A percentile compares a stretch with the other conserved stretches of the same genome.
Conservation (phyloP, 2,797 vertebrate species). For the Acanthurus lineatus region DNA sequence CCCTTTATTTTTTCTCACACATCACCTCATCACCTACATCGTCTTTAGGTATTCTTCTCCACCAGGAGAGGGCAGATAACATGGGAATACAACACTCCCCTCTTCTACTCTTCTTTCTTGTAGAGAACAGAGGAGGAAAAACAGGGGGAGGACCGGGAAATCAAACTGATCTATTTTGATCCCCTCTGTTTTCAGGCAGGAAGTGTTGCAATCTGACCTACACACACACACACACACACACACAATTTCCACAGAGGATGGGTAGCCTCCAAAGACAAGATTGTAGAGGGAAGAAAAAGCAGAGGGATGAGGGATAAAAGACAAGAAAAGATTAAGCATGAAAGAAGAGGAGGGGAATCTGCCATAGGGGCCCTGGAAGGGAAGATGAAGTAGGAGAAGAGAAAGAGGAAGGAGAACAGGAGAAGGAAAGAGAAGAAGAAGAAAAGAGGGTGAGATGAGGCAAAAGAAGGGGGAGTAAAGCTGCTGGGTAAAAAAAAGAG, state of each 20-base stretch:
- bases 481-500: not conserved
- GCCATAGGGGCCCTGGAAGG: slow-evolving; percentile 36
- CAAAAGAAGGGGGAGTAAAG: not conserved
- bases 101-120: not conserved
- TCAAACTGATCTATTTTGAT: slow-evolving; percentile 66
- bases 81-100: slow-evolving; percentile 13
- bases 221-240: slow-evolving; percentile 20
- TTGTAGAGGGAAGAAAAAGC: slow-evolving; percentile 30
- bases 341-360: slow-evolving; percentile 48
- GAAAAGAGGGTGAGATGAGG: slow-evolving; percentile 4
- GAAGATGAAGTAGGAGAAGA: slow-evolving; percentile 17
- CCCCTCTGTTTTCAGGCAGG: slow-evolving; percentile 49
- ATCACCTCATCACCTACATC: not conserved
- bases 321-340: slow-evolving; percentile 56
- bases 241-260: slow-evolving; percentile 23
- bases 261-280: slow-evolving; percentile 41
- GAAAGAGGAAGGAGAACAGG: not conserved
- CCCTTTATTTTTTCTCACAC: not conserved
- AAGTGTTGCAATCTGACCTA: slow-evolving; percentile 28
- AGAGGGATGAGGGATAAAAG: slow-evolving; percentile 42
- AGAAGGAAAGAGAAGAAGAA: not conserved
- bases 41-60: slow-evolving; percentile 20
- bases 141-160: slow-evolving; percentile 43
- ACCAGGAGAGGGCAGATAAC: slow-evolving; percentile 54
- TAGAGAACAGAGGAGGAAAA: slow-evolving; percentile 23